Base-by-base conservation (phyloP, 2,888 invertebrate genomes). In the Diachrysia chrysitis region DNA sequence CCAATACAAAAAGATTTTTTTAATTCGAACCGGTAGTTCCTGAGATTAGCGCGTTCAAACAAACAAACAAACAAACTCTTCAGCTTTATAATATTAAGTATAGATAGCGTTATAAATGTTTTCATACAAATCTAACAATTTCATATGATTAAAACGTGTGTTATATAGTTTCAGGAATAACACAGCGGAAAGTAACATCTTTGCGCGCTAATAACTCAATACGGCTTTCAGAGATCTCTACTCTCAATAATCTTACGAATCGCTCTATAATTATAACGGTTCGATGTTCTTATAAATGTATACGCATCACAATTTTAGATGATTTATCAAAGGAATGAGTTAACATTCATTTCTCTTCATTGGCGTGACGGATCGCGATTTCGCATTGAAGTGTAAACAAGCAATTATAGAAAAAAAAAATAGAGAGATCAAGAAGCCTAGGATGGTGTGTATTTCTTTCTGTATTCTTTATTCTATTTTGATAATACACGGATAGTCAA, bases 321-420 rank as follows among this genome's bases (percentile, higher is more conserved):
- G 77, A 76, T 60, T 63, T 58, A 58, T 54, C 51, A 60, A 66
- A 72, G 66, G 37, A 72, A 77, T 76, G 61, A 62, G 46, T 72
- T 60, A 25, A n/a, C 59, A 66, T 48, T 63, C 57, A 72, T 66
- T 72, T 78, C 78, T 66, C 73, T 66, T 73, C 57, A 74, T 74
- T 73, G 59, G 73, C 78, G 78, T 74, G 63, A 74, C 73, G 78
- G 73, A 78, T 78, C 19, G 63, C 48, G 60, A 74, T 63, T 73
- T 74, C 60, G 78, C 78, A 77, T 29, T 66, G 21, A 78, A 77
- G 66, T 77, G 73, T 77, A 72, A 77, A 77, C 73, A 77, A 66
- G 78, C 57, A 58, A 77, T 66, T 66, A 48, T 9, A 23, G 48
- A 32, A 57, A 17, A 71, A 48, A 57, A 17, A 71, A 48, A 23